Evolutionary conservation across 2,888 invertebrate genomes (phyloP).

Genomic region (Unio pictorum): DNA sequence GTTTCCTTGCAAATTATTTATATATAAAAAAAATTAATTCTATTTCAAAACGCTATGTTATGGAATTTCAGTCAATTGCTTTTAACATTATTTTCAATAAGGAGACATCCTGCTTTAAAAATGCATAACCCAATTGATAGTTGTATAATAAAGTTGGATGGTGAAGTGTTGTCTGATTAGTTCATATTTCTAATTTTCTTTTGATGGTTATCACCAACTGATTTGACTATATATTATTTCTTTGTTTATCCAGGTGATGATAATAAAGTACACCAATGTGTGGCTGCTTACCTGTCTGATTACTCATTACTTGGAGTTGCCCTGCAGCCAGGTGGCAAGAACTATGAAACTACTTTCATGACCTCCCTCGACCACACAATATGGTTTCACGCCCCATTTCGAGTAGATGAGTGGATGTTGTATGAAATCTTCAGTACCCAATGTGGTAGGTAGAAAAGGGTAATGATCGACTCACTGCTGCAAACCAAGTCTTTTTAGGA

Average conservation of each 20-base stretch:
- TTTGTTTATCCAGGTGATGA: constrained; percentile 57
- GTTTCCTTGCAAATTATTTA: too few species aligned
- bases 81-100: too few species aligned
- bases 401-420: constrained; percentile 72
- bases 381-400: constrained; percentile 72
- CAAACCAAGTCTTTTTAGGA: too few species aligned
- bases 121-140: too few species aligned
- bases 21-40: too few species aligned
- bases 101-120: too few species aligned
- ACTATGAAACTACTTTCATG: constrained; percentile 57
- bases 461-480: neutral
- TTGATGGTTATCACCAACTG: too few species aligned
- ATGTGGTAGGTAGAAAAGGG: constrained; percentile 54
- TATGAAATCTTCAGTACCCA: constrained; percentile 70
- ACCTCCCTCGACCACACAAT: constrained; percentile 72
- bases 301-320: constrained; percentile 62
- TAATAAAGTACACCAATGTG: constrained; percentile 69
- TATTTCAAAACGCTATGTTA: too few species aligned
- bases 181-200: too few species aligned
- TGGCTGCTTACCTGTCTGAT: constrained; percentile 72
- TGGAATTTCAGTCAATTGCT: too few species aligned
- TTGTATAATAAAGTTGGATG: too few species aligned
- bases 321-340: constrained; percentile 55
- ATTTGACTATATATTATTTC: neutral
- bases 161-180: too few species aligned